Evolutionary conservation across 1,140 invertebrate genomes (phyloP).

Genomic region (Drosophila pachea): DNA sequence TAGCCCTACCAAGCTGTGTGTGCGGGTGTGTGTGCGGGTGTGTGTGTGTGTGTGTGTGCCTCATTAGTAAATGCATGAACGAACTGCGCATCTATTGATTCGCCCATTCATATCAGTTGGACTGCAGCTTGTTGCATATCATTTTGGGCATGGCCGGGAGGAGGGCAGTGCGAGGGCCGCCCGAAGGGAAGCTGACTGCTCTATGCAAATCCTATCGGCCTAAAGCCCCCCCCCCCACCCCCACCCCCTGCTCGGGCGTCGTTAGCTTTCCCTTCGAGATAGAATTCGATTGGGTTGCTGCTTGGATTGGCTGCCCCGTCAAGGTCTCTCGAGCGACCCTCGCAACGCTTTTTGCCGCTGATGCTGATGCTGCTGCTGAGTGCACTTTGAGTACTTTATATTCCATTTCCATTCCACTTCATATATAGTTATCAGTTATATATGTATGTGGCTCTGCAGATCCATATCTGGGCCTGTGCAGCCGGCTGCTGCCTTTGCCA

Average conservation of each 20-base stretch:
- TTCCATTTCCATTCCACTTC: neutral
- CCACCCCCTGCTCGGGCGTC: no score
- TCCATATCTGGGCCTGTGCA: neutral
- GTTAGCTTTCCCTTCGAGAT: no score
- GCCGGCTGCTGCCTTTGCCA: no score
- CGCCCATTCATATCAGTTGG: neutral
- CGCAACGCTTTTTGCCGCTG: no score
- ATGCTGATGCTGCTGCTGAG: no score
- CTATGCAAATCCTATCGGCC: no score
- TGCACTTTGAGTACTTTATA: no score
- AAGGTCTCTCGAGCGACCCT: no score
- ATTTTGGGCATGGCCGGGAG: neutral
- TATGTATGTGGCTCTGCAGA: neutral
- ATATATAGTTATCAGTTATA: neutral
- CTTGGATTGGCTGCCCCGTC: no score
- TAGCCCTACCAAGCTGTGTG: conserved; percentile 3
- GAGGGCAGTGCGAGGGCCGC: neutral
- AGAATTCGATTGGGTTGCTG: no score
- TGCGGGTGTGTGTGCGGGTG: neutral
- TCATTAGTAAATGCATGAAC: neutral
- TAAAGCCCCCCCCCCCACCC: no score
- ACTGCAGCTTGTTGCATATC: neutral
- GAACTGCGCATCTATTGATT: neutral
- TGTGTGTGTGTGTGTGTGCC: neutral
- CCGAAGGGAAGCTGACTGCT: neutral